phyloP scores from a whole-genome alignment of 2,113 vertebrate species.

The Butorides virescens region DNA sequence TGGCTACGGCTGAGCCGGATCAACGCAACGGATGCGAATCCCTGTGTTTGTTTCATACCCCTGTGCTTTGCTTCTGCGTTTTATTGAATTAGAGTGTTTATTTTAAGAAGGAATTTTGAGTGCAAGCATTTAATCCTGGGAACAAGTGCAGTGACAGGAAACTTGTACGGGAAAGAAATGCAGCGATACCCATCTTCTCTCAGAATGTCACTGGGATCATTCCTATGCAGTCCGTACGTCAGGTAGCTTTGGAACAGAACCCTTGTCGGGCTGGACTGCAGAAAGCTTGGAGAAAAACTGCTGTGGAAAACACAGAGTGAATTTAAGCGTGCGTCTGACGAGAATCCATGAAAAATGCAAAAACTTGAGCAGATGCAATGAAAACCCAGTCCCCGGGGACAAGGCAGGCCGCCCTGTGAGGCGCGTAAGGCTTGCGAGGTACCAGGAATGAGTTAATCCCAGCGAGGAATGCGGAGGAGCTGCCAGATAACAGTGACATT shows the following conservation, averaged over 20 bases:
- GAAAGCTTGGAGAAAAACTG: not conserved
- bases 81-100: accelerated
- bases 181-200: accelerated
- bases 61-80: not conserved
- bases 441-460: conserved; percentile 70
- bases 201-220: not conserved
- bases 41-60: accelerated
- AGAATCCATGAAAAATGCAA: accelerated
- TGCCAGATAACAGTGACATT: conserved; percentile 58
- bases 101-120: not conserved
- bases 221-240: accelerated
- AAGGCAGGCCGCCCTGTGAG: not conserved
- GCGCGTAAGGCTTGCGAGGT: not conserved
- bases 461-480: conserved; percentile 40
- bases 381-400: not conserved
- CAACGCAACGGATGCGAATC: accelerated
- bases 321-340: accelerated
- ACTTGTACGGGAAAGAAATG: not conserved
- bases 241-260: accelerated
- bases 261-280: not conserved
- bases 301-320: not conserved
- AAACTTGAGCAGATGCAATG: not conserved
- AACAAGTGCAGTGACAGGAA: not conserved
- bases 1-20: not conserved
- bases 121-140: not conserved